Base-by-base conservation (phyloP, 2,113 vertebrate species). In the Camelus bactrianus region DNA sequence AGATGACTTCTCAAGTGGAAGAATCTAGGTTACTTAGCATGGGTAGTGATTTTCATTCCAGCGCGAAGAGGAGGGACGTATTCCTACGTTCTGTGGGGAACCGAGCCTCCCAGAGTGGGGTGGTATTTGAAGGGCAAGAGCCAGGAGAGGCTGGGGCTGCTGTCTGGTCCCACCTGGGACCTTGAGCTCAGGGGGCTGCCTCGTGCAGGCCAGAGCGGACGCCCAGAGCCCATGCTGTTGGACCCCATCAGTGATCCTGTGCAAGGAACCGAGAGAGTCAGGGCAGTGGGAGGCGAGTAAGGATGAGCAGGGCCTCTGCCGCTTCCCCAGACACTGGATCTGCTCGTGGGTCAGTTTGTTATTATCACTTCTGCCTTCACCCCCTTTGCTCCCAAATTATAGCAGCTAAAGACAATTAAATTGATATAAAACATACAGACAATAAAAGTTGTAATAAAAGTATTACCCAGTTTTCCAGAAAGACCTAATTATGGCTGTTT, bases 391-490 rank as follows among this genome's bases (percentile, higher is more conserved):
- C 35, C 79, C 94, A 56, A 54, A 76, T 83, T 76, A 42, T 3
- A 58, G 87, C 65, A 80, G 87, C 75, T 76, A 48, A 73, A 83
- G 67, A 48, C 52, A 84, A 30, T 92, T 80, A 24, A 26, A 64
- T 70, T 94, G 46, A 13, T n/a, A 62, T 60, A 69, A 95, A 86
- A 79, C 73, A 42, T 85, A 64, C 30, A 90, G 60, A 69, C 35
- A 52, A 72, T 75, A 60, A 93, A 95, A 60, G 65, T 82, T 80
- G 56, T 95, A 89, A 75, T 79, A 92, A 69, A 26, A 48, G 1
- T 32, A 62, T 73, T 65, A 67, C 58, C 89, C 28, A 42, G 24
- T 86, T 96, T 84, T 76, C 92, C 64, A 87, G 69, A 60, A 95
- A 81, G 83, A 24, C n/a, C 93, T 95, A 50, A 89, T 90, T 89